Evolutionary conservation across 2,113 vertebrate species (phyloP).

Genomic region (Zosterops hypoxanthus): DNA sequence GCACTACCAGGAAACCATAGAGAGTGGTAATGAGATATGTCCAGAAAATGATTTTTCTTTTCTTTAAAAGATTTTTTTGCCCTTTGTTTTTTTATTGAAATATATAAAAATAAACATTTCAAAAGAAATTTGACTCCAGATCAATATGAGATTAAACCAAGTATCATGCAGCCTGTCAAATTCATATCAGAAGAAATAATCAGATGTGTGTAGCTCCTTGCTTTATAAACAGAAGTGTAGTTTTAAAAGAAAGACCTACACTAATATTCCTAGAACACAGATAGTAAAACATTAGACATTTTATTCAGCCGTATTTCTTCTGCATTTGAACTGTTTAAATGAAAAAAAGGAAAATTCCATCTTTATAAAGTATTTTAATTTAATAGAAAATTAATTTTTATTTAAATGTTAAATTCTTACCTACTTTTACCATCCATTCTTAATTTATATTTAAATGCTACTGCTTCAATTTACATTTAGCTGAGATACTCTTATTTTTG

Average conservation of each 20-base stretch:
- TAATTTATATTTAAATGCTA: not conserved
- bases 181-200: not conserved
- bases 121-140: not conserved
- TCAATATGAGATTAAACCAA: not conserved
- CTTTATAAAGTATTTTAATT: not conserved
- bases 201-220: not conserved
- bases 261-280: not conserved
- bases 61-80: not conserved
- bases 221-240: not conserved
- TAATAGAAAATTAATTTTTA: not conserved
- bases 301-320: not conserved
- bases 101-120: not conserved
- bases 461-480: not conserved
- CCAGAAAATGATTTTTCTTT: not conserved
- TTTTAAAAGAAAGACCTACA: not conserved
- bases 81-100: not conserved
- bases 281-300: not conserved
- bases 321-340: not conserved
- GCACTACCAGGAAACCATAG: not conserved
- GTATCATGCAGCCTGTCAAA: not conserved
- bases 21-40: not conserved
- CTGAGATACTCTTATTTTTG: not conserved
- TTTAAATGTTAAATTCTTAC: not conserved
- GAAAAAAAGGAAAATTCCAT: not conserved
- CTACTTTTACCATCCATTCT: not conserved